Conservation (phyloP, 2,888 invertebrate genomes). For the Sthenelais limicola region DNA sequence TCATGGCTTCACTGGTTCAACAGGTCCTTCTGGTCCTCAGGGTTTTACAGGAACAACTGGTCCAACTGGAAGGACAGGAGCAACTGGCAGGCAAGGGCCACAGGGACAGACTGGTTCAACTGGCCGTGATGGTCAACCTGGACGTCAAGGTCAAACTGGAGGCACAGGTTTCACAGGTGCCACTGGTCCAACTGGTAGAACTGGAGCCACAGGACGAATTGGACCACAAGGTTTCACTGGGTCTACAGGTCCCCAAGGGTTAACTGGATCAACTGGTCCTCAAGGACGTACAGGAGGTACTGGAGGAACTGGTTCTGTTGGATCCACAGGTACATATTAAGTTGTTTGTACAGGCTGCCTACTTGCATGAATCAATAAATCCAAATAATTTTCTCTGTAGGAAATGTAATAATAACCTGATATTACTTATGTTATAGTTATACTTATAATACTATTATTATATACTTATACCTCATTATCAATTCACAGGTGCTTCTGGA, state of each 20-base stretch:
- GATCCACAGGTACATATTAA: constrained; percentile 39
- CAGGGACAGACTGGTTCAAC: constrained; percentile 25
- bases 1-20: constrained; percentile 31
- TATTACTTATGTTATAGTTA: too few species aligned
- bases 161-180: constrained; percentile 25
- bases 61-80: constrained; percentile 41
- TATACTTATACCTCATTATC: too few species aligned
- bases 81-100: constrained; percentile 31
- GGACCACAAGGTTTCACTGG: constrained; percentile 37
- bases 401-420: too few species aligned
- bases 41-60: constrained; percentile 44
- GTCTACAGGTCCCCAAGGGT: constrained; percentile 34
- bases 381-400: too few species aligned
- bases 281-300: constrained; percentile 40
- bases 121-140: constrained; percentile 36
- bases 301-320: constrained; percentile 48
- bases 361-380: too few species aligned
- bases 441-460: too few species aligned
- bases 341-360: too few species aligned
- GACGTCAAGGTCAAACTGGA: constrained; percentile 38
- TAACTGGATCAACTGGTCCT: constrained; percentile 30
- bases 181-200: constrained; percentile 31
- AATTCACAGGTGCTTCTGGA: constrained; percentile 26
- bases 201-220: constrained; percentile 41
- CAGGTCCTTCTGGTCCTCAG: constrained; percentile 34